phyloP scores from a whole-genome alignment of 1,140 invertebrate species.

The Neuroterus valhalla region DNA sequence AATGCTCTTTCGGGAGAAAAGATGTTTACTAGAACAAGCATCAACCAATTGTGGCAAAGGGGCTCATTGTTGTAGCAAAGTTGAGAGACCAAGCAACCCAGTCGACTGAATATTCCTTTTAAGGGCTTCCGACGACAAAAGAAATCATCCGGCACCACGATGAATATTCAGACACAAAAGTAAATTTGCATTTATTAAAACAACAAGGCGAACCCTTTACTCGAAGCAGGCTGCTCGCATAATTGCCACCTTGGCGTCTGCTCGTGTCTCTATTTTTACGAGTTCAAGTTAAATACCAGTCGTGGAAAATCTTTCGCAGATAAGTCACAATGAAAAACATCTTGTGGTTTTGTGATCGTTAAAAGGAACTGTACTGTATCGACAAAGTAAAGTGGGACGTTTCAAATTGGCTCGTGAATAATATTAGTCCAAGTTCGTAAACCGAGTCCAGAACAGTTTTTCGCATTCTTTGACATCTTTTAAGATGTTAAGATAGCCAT shows the following conservation, averaged over 20 bases:
- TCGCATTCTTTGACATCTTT: too few species aligned
- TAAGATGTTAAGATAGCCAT: too few species aligned
- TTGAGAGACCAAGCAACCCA: constrained; percentile 30
- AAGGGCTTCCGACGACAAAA: constrained; percentile 64
- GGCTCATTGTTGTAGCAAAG: constrained; percentile 40
- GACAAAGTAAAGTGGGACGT: constrained; percentile 21
- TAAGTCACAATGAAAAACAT: constrained; percentile 24
- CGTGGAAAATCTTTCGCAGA: constrained; percentile 35
- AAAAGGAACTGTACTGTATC: constrained; percentile 16
- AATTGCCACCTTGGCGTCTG: constrained; percentile 67
- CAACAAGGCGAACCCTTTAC: constrained; percentile 66
- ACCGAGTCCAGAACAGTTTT: background rate
- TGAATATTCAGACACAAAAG: constrained; percentile 68
- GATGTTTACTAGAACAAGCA: constrained; percentile 43
- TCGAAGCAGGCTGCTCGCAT: constrained; percentile 62
- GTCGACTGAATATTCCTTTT: constrained; percentile 39
- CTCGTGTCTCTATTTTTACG: constrained; percentile 60
- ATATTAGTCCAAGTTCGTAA: background rate
- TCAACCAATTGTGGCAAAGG: constrained; percentile 36
- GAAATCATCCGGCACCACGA: constrained; percentile 63
- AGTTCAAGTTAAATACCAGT: constrained; percentile 45
- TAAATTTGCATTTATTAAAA: constrained; percentile 73
- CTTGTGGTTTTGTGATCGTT: constrained; percentile 20
- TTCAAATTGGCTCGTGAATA: constrained; percentile 27
- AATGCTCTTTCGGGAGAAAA: background rate